Evolutionary conservation across 2,888 invertebrate species (phyloP).

Genomic region (Trichopria drosophilae): DNA sequence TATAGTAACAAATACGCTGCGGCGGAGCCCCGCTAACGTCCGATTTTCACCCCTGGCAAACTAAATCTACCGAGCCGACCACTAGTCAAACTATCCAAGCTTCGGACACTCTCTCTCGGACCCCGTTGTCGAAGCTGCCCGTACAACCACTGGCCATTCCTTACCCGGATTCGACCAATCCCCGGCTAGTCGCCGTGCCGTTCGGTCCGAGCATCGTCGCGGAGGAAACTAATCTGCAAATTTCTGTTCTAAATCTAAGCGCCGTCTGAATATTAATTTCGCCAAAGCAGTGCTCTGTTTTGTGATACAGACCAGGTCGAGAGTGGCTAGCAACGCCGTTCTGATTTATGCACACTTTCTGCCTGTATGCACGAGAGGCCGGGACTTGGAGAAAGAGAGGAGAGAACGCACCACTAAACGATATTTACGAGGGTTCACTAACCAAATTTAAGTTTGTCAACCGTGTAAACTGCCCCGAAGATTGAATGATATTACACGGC

Average conservation of each 20-base stretch:
- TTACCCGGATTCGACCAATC: constrained; percentile 28
- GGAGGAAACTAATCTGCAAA: constrained; percentile 57
- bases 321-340: constrained; percentile 6
- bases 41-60: constrained; percentile 39
- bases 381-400: background rate
- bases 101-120: no score
- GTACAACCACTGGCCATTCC: no score
- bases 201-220: constrained; percentile 38
- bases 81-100: constrained; percentile 1
- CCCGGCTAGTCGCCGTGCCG: constrained; percentile 24
- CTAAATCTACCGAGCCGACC: constrained; percentile 16
- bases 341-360: constrained; percentile 24
- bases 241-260: constrained; percentile 58
- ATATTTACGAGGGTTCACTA: constrained; percentile 48
- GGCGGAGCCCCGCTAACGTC: constrained; percentile 37
- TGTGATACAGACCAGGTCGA: constrained; percentile 2
- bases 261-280: constrained; percentile 56
- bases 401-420: constrained; percentile 40
- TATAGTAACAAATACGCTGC: constrained; percentile 48
- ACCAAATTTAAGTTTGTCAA: constrained; percentile 20
- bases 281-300: constrained; percentile 28
- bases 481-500: background rate
- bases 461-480: constrained; percentile 14
- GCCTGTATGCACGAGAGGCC: background rate
- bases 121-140: no score